phyloP scores from a whole-genome alignment of 2,113 vertebrate species.

The Oceanites oceanicus region DNA sequence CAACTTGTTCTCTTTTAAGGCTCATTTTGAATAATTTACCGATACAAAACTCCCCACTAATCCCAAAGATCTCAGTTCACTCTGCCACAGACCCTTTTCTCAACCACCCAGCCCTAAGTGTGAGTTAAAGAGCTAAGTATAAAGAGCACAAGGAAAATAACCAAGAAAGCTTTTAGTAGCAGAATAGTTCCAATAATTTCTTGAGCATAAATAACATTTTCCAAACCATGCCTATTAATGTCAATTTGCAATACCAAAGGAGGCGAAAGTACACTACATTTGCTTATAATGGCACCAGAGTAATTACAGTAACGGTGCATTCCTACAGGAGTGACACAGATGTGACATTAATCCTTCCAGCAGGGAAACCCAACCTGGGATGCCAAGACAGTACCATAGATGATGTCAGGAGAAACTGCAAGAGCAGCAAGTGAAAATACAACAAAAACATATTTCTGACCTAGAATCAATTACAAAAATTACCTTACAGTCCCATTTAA shows the following conservation, averaged over 20 bases:
- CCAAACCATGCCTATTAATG: not conserved
- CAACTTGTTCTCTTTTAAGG: not conserved
- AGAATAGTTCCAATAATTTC: not conserved
- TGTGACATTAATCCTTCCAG: not conserved
- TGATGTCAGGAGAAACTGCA: not conserved
- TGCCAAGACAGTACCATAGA: not conserved
- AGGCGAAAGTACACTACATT: not conserved
- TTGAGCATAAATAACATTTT: not conserved
- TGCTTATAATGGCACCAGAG: not conserved
- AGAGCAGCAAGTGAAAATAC: not conserved
- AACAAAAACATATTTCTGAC: not conserved
- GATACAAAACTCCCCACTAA: not conserved
- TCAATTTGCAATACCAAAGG: not conserved
- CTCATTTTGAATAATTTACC: not conserved
- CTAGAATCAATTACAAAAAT: not conserved
- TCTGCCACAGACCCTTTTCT: not conserved
- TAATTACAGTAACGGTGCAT: not conserved
- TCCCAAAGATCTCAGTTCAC: not conserved
- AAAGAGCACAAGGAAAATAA: not conserved
- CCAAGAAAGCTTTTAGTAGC: not conserved
- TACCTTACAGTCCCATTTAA: not conserved
- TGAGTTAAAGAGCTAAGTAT: not conserved
- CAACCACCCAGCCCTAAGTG: not conserved
- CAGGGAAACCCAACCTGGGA: not conserved
- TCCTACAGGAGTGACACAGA: not conserved